Evolutionary conservation across 2,888 invertebrate species (phyloP).

Genomic region (Eupeodes luniger): DNA sequence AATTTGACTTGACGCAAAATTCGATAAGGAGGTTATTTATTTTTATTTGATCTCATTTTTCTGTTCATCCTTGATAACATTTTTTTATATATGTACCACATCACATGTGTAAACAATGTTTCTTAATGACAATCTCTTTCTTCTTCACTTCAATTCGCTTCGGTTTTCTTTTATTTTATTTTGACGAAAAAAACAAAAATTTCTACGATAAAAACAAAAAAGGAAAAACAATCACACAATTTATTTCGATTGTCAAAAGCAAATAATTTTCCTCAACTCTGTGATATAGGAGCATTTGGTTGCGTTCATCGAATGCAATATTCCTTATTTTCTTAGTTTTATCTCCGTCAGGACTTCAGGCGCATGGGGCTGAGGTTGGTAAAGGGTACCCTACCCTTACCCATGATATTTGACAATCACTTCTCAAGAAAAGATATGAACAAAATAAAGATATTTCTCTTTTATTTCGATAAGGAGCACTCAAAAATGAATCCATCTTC

Average conservation of each 20-base stretch:
- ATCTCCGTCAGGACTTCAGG: background rate
- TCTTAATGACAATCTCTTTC: constrained; percentile 19
- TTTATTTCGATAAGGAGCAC: constrained; percentile 30
- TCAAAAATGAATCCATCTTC: constrained; percentile 24
- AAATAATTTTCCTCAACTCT: constrained; percentile 21
- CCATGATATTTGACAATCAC: constrained; percentile 42
- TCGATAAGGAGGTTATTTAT: constrained; percentile 22
- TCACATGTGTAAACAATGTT: constrained; percentile 38
- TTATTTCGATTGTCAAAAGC: constrained; percentile 59
- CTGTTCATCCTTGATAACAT: constrained; percentile 13
- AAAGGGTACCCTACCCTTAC: no score
- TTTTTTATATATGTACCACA: background rate
- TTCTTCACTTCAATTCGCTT: no score
- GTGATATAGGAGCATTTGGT: background rate
- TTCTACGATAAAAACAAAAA: constrained; percentile 1
- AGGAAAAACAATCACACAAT: constrained; percentile 24
- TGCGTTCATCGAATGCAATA: constrained; percentile 12
- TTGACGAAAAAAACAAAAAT: background rate
- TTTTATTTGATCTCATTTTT: constrained; percentile 33
- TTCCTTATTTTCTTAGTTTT: constrained; percentile 35
- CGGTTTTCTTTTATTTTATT: no score
- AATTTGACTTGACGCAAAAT: background rate
- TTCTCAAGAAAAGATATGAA: constrained; percentile 16
- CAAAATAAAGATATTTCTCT: constrained; percentile 21
- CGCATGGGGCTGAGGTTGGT: no score